phyloP scores from a whole-genome alignment of 2,888 invertebrate genomes.

The Cephus sareptanus region DNA sequence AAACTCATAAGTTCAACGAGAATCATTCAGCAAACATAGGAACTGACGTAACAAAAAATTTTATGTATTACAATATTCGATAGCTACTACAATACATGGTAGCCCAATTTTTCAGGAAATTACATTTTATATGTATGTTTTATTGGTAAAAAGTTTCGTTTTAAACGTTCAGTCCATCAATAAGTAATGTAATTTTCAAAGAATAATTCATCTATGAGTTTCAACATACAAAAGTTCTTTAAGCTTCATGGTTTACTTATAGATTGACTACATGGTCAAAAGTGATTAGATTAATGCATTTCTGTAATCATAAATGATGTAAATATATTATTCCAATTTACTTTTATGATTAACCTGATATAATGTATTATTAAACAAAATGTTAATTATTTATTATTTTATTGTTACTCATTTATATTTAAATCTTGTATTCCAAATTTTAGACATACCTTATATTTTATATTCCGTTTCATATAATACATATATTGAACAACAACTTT shows the following conservation, averaged over 20 bases:
- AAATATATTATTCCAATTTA: neutral
- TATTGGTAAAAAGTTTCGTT: neutral
- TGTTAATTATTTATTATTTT: neutral
- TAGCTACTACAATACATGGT: conserved; percentile 5
- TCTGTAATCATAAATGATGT: neutral
- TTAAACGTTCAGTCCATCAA: neutral
- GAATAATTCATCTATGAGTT: neutral
- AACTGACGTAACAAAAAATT: conserved; percentile 20
- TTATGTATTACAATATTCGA: conserved; percentile 31
- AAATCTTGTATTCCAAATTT: neutral
- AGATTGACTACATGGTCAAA: neutral
- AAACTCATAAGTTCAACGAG: neutral
- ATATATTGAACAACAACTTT: neutral
- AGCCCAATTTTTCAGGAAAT: neutral
- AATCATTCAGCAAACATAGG: neutral
- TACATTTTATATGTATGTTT: neutral
- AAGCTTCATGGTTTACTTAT: neutral
- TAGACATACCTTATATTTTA: neutral
- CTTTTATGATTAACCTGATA: neutral
- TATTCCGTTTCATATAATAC: neutral
- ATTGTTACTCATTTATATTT: neutral
- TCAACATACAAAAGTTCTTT: neutral
- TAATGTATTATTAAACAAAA: neutral
- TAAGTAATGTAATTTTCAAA: neutral
- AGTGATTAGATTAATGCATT: neutral